phyloP scores from a whole-genome alignment of 2,888 invertebrate genomes.

The Auanema sp. region DNA sequence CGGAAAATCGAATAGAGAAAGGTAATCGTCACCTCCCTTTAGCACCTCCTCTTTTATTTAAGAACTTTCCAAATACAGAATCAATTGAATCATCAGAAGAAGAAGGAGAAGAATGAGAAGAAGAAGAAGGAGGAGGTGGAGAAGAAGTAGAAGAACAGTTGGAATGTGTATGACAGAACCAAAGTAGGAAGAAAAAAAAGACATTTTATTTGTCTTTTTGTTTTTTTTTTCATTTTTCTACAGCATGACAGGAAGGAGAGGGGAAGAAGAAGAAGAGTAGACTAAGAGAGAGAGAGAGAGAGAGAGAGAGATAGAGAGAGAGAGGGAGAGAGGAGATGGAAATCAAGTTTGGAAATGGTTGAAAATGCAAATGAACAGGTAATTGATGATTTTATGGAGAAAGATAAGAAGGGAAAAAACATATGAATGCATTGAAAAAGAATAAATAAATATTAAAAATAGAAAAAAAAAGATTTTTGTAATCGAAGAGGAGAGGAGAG shows the following conservation, averaged over 20 bases:
- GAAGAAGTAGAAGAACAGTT: constrained; percentile 12
- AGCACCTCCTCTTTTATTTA: constrained; percentile 12
- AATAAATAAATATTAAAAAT: no score
- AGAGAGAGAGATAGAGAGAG: no score
- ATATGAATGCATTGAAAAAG: no score
- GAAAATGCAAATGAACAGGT: no score
- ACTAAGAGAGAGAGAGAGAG: no score
- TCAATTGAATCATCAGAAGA: not conserved
- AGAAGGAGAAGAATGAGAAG: no score
- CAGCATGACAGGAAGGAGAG: constrained; percentile 12
- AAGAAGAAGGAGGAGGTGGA: not conserved
- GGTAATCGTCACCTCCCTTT: constrained; percentile 6
- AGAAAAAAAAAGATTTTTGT: no score
- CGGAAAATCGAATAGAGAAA: constrained; percentile 7
- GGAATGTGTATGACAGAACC: no score
- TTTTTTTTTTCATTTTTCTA: constrained; percentile 3
- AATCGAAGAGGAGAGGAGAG: no score
- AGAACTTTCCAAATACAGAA: constrained; percentile 16
- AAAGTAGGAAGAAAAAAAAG: not conserved
- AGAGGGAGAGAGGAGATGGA: constrained; percentile 17
- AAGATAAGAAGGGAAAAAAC: no score
- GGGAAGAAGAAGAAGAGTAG: not conserved
- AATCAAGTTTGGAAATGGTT: no score
- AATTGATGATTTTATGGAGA: no score
- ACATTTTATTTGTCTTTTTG: constrained; percentile 17